These are phyloP conservation scores for human DNA, from an alignment of 2,113 vertebrate genomes.

Conservation along the genomic window DNA sequence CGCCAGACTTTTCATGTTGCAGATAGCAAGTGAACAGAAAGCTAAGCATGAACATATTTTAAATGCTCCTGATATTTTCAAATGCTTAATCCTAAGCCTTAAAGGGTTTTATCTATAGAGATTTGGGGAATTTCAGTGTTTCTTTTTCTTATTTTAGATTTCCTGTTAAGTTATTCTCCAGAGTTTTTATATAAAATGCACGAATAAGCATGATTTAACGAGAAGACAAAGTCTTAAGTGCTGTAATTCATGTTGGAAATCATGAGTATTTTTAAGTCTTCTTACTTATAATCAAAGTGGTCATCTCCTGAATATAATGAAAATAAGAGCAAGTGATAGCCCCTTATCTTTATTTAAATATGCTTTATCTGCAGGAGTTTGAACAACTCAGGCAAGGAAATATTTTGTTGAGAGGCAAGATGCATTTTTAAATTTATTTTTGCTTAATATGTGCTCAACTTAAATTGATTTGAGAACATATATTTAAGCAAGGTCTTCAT, in stretches of 20 bases:
- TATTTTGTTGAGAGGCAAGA: neutral
- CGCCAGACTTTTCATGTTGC: neutral
- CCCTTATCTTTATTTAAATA: neutral
- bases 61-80: neutral
- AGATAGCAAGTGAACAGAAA: neutral
- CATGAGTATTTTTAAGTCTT: neutral
- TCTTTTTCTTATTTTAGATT: neutral
- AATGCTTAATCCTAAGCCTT: neutral
- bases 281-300: neutral
- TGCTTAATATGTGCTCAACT: neutral
- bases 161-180: neutral
- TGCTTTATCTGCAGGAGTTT: neutral
- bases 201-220: neutral
- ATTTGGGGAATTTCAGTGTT: neutral
- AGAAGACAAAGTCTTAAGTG: neutral
- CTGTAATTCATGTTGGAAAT: neutral
- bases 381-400: neutral
- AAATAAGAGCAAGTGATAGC: neutral
- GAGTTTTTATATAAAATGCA: neutral
- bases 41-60: neutral
- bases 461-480: constrained; percentile 27
- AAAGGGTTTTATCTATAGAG: neutral
- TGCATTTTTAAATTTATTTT: neutral
- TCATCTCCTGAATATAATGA: neutral
- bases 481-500: neutral